Base-by-base conservation (phyloP, 2,113 vertebrate genomes). In the Proteles cristata region DNA sequence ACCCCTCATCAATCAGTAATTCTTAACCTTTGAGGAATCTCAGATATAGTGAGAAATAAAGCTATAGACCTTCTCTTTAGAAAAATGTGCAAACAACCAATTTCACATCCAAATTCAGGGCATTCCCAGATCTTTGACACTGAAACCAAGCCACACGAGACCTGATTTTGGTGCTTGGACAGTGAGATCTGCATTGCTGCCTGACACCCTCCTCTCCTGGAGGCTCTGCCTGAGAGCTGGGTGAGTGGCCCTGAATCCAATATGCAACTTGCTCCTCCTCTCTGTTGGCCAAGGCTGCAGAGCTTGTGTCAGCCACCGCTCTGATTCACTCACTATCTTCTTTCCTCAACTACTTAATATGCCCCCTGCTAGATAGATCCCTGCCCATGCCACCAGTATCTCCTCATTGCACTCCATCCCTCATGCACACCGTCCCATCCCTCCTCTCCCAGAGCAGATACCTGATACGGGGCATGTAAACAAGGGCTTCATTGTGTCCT, bases 401-500 rank as follows among this genome's bases (percentile, higher is more conserved):
- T 69, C 79, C 48, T 90, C 0, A 1, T 61, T 76, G 83, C 31
- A 63, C 11, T 39, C 69, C 71, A n/a, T 26, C n/a, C 74, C 66
- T 26, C 69, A 63, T 19, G 68, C 45, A 55, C 28, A 35, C 15
- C 35, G 61, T 69, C 61, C 90, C 55, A 0, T 23, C 92, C 83
- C 55, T 58, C 74, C 28, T 39, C 73, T 26, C 79, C 92, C 93
- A 48, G 95, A 76, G 87, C 74, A 71, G 77, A 25, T 96, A 98
- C 97, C 96, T 96, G 1, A 9, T 35, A 21, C 10, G 11, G 7
- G 1, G 31, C 96, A 96, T 0, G 0, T 43, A 61, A 82, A 43
- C 23, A 81, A 39, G 31, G 25, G 0, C 39, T 11, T 91, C 88
- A 96, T 14, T 23, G 1, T 43, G 5, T 80, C 14, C 71, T 0